A percentile compares a stretch with the other conserved stretches of the same genome.
These are phyloP conservation scores for Julus scandinavius DNA, from an alignment of 2,888 invertebrate genomes.

Conservation along the genomic window DNA sequence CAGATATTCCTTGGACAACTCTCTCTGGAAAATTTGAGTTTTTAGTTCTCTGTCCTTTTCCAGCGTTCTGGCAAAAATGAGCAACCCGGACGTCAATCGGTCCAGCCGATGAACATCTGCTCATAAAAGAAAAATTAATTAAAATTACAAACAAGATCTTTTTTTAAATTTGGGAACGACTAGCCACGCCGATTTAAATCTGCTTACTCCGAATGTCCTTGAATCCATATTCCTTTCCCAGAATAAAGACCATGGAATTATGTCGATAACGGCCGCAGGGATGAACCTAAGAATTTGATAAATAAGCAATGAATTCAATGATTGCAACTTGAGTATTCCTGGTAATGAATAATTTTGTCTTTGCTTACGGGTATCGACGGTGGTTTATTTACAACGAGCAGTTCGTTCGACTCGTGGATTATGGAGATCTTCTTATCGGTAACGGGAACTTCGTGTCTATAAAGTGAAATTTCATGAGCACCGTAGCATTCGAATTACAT, in stretches of 20 bases:
- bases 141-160: background rate
- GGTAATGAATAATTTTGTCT: too few relatives aligned
- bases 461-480: constrained; percentile 64
- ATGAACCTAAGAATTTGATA: constrained; percentile 78
- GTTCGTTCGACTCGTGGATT: constrained; percentile 97
- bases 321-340: too few relatives aligned
- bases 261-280: constrained; percentile 98
- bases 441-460: constrained; percentile 99
- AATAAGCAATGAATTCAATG: too few relatives aligned
- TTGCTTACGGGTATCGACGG: constrained; percentile 95
- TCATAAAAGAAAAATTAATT: background rate
- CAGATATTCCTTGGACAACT: constrained; percentile 94
- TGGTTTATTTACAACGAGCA: constrained; percentile 99
- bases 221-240: constrained; percentile 95
- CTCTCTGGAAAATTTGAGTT: constrained; percentile 89
- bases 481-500: constrained; percentile 32
- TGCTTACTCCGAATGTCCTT: constrained; percentile 81
- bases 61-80: constrained; percentile 92
- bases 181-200: background rate
- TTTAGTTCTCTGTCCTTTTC: constrained; percentile 95
- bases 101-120: constrained; percentile 91
- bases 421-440: constrained; percentile 96
- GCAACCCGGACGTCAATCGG: constrained; percentile 92
- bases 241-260: constrained; percentile 95
- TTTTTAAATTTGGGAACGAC: background rate